Evolutionary conservation across 2,797 vertebrate genomes (phyloP).

Genomic region (Ataeniobius toweri): DNA sequence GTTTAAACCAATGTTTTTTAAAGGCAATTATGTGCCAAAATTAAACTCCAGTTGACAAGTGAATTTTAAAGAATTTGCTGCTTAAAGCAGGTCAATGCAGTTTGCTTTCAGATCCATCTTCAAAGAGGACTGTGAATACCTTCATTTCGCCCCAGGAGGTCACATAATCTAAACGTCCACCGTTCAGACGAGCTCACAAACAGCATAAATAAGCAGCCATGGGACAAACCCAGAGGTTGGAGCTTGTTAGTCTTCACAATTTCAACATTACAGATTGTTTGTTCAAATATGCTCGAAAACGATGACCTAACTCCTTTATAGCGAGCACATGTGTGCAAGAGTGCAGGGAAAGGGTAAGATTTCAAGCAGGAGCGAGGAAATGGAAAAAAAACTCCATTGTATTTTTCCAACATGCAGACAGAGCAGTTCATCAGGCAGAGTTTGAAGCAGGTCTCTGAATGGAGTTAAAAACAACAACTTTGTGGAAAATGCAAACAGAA

Average conservation of each 20-base stretch:
- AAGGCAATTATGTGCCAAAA: too few relatives aligned
- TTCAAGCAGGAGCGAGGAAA: neutral
- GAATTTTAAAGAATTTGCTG: neutral
- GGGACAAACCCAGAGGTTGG: conserved; percentile 47
- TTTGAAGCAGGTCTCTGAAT: conserved; percentile 71
- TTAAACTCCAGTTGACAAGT: neutral
- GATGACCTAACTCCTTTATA: conserved; percentile 69
- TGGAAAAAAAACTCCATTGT: conserved; percentile 48
- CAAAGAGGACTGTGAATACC: conserved; percentile 17
- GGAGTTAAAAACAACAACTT: conserved; percentile 64
- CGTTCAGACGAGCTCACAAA: conserved; percentile 61
- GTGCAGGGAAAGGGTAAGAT: conserved; percentile 48
- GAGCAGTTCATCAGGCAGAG: conserved; percentile 62
- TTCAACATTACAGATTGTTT: conserved; percentile 71
- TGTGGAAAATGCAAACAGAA: conserved; percentile 55
- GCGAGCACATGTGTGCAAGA: conserved; percentile 66
- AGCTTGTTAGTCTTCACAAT: conserved; percentile 52
- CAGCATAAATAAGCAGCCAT: conserved; percentile 66
- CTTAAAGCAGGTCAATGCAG: conserved; percentile 10
- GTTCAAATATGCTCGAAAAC: conserved; percentile 66
- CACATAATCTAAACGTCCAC: conserved; percentile 67
- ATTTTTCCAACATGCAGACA: conserved; percentile 75
- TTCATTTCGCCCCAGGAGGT: conserved; percentile 39
- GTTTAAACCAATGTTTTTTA: neutral
- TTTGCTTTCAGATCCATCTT: conserved; percentile 13